Percentiles rank a stretch among this genome's conserved stretches.
phyloP scores from a whole-genome alignment of 2,888 invertebrate species.

The Leucoptera coffeella region DNA sequence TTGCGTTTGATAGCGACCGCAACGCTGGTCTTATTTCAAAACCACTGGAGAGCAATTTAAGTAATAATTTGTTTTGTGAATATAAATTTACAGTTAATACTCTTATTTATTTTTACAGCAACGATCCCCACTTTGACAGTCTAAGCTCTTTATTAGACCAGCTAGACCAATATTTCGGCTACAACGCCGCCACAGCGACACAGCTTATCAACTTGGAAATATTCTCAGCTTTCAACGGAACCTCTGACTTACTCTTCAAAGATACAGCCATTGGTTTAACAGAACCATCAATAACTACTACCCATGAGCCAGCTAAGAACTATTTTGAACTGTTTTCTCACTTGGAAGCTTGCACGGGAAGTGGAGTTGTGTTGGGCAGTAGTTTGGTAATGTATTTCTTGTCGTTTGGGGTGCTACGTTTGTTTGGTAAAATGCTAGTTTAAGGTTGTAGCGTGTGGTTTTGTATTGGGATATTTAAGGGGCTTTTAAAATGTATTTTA shows the following conservation, averaged over 20 bases:
- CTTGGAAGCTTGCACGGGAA: conserved; percentile 23
- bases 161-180: conserved; percentile 46
- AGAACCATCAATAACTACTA: conserved; percentile 20
- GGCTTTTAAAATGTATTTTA: no score
- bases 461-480: no score
- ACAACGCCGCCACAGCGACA: conserved; percentile 17
- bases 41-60: no score
- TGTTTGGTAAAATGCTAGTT: no score
- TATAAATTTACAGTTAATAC: no score
- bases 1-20: no score
- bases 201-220: conserved; percentile 45
- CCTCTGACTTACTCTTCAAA: conserved; percentile 54
- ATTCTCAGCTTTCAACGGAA: conserved; percentile 51
- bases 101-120: conserved; percentile 11
- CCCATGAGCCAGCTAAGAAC: conserved; percentile 36
- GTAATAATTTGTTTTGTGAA: no score
- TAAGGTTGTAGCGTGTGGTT: no score
- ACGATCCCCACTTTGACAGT: conserved; percentile 21
- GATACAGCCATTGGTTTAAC: conserved; percentile 54
- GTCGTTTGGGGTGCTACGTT: no score
- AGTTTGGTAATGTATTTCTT: no score
- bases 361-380: conserved; percentile 13
- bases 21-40: no score
- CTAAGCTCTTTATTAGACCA: conserved; percentile 30
- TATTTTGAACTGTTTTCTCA: conserved; percentile 51